Evolutionary conservation across 1,140 invertebrate genomes (phyloP).

Genomic region (Hyphantria cunea): DNA sequence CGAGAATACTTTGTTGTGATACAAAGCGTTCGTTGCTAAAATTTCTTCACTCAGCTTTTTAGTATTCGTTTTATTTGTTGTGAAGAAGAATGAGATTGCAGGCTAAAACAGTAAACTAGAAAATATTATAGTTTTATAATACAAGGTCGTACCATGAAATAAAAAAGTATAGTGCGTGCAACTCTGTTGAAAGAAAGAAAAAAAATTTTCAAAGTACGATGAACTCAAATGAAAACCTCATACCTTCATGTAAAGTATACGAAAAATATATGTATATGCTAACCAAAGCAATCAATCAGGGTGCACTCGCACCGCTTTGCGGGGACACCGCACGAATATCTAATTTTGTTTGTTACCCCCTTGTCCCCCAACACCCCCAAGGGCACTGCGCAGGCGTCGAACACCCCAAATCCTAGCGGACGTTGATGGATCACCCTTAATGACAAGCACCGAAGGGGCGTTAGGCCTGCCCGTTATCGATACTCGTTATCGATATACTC

Average conservation of each 20-base stretch:
- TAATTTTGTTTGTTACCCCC: constrained; percentile 75
- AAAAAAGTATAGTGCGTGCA: too few species aligned
- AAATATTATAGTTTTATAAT: constrained; percentile 16
- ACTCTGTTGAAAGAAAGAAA: too few species aligned
- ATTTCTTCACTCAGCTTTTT: constrained; percentile 26
- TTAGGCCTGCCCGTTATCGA: constrained; percentile 45
- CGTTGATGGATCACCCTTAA: constrained; percentile 81
- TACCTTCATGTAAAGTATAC: constrained; percentile 17
- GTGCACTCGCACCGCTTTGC: constrained; percentile 63
- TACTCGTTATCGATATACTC: constrained; percentile 50
- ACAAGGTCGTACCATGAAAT: constrained; percentile 3
- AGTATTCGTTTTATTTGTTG: constrained; percentile 15
- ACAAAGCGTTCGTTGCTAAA: constrained; percentile 27
- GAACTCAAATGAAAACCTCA: not conserved
- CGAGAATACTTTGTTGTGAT: constrained; percentile 20
- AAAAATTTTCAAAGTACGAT: too few species aligned
- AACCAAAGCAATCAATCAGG: constrained; percentile 74
- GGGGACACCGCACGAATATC: constrained; percentile 77
- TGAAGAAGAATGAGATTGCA: constrained; percentile 8
- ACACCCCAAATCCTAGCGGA: constrained; percentile 76
- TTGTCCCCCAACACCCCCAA: constrained; percentile 30
- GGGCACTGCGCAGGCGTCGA: constrained; percentile 64
- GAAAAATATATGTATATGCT: constrained; percentile 61
- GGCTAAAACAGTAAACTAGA: constrained; percentile 7
- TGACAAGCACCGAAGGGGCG: constrained; percentile 75